Conservation (phyloP, 2,888 invertebrate species). For the Calephelis perditalis region DNA sequence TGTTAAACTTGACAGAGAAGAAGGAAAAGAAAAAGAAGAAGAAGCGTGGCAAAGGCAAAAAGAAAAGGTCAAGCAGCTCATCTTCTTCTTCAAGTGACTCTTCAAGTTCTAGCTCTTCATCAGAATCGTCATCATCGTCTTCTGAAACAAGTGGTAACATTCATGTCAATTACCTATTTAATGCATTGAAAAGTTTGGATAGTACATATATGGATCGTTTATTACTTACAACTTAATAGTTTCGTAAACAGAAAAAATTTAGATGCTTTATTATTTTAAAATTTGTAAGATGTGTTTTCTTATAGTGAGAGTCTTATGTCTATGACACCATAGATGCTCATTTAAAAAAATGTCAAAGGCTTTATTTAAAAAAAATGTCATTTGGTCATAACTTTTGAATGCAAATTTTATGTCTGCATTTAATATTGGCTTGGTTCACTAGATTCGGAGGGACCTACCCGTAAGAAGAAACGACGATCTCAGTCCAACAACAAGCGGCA, state of each 20-base stretch:
- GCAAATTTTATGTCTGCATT: no score
- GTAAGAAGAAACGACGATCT: conserved; percentile 79
- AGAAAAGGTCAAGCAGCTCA: conserved; percentile 80
- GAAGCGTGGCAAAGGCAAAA: conserved; percentile 81
- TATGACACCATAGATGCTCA: no score
- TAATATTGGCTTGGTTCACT: conserved; percentile 22
- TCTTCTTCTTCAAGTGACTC: conserved; percentile 84
- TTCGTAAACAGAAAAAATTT: no score
- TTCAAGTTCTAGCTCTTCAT: conserved; percentile 80
- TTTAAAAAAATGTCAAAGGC: no score
- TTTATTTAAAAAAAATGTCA: no score
- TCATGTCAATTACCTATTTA: neutral
- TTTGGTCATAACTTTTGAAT: no score
- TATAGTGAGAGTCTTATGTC: no score
- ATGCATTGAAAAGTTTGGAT: no score
- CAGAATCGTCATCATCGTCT: conserved; percentile 78
- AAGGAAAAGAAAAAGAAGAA: conserved; percentile 83
- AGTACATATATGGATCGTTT: no score
- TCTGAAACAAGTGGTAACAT: conserved; percentile 71
- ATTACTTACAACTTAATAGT: no score
- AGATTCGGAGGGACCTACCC: conserved; percentile 74
- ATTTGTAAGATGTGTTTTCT: no score
- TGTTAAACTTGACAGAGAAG: conserved; percentile 80
- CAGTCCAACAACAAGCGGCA: conserved; percentile 80
- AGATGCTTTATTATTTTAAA: no score